Base-by-base conservation (phyloP, 2,888 invertebrate species). In the Schrankia costaestrigalis region DNA sequence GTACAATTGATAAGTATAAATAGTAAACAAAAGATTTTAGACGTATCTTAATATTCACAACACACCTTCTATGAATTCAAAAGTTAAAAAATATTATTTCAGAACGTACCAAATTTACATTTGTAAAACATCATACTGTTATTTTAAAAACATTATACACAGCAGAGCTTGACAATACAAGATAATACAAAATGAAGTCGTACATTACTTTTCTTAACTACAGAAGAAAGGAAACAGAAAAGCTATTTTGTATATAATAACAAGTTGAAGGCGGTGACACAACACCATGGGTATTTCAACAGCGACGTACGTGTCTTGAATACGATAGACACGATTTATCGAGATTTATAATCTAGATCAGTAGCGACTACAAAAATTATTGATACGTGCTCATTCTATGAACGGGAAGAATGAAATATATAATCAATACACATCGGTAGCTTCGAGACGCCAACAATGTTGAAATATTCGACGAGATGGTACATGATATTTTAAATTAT, bases 401-500 rank as follows among this genome's bases (percentile, higher is more conserved):
- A 32, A 26, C 15, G 35, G 46, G 42, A 49, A 48, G 28, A 35
- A 29, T 35, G 27, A 13, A 46, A 35, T 37, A 48, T 21, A 44
- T 44, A 49, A 51, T 59, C 53, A 53, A 60, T 65, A 55, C 26
- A 42, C 34, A 28, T 27, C 23, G 33, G 34, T 32, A n/a, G 32
- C 22, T 32, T 35, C 29, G 27, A 29, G 31, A 45, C 46, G 35
- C 26, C 34, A 2, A 42, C 31, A 33, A 47, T 38, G 12, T 19
- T 51, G 38, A 28, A 63, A 77, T 70, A 67, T 65, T 71, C 61
- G 46, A 62, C 63, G 66, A 69, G 73, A 71, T 68, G 67, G n/a
- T 69, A 55, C 57, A 63, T 58, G 61, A 71, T 65, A 67, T 69
- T 75, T 75, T 71, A 78, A 79, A 76, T 79, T 78, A 85, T 85